phyloP scores from a whole-genome alignment of 2,797 vertebrate genomes.

The Hylomyscus alleni region DNA sequence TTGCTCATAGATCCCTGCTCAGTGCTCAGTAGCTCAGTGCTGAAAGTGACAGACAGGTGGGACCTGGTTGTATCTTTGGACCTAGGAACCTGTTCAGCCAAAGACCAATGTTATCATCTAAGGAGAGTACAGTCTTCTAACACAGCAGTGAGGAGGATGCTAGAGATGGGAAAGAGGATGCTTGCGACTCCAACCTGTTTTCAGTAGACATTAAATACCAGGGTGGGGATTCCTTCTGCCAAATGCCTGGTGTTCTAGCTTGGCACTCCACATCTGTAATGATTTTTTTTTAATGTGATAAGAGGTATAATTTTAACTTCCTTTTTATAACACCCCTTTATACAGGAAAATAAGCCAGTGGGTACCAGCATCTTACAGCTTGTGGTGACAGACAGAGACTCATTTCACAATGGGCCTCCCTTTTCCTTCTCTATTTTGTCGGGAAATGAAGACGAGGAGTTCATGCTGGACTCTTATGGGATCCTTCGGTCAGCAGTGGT shows the following conservation, averaged over 20 bases:
- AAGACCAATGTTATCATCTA: not conserved
- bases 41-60: not conserved
- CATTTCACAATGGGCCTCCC: slow-evolving; percentile 97
- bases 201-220: not conserved
- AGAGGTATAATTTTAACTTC: slow-evolving; percentile 82
- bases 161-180: not conserved
- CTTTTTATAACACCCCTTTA: slow-evolving; percentile 80
- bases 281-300: slow-evolving; percentile 47
- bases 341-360: slow-evolving; percentile 97
- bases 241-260: slow-evolving; percentile 37
- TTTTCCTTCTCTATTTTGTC: slow-evolving; percentile 95
- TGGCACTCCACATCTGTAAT: not conserved
- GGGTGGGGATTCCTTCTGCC: not conserved
- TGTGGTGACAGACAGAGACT: slow-evolving; percentile 96
- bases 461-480: slow-evolving; percentile 94
- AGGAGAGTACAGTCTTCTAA: not conserved
- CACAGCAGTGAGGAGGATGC: not conserved
- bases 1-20: not conserved
- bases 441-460: slow-evolving; percentile 96
- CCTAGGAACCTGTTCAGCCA: not conserved
- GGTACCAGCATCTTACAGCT: slow-evolving; percentile 97
- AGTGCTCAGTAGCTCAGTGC: not conserved
- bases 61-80: not conserved
- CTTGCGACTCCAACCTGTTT: not conserved
- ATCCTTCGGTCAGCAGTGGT: slow-evolving; percentile 94